Evolutionary conservation across 2,797 vertebrate species (phyloP).

Genomic region (Muscicapa striata): DNA sequence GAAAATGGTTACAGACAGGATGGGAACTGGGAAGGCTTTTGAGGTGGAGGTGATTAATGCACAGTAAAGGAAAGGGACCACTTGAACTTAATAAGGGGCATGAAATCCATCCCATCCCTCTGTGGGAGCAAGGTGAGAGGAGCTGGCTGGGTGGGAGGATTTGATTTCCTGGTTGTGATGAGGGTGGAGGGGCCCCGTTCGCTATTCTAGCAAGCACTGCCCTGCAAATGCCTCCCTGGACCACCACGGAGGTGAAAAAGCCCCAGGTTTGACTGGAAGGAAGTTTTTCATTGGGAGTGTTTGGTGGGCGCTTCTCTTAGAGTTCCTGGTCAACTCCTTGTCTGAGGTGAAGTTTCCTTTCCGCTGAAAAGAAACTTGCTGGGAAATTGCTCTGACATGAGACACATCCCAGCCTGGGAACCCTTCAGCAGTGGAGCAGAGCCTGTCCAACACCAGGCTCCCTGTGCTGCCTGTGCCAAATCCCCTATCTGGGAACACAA

Average conservation of each 20-base stretch:
- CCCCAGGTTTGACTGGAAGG: not conserved
- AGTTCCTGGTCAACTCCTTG: not conserved
- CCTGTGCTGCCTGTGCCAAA: constrained; percentile 16
- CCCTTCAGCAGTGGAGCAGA: not conserved
- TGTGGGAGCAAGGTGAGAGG: not conserved
- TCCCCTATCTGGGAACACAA: constrained; percentile 61
- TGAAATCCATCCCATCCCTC: not conserved
- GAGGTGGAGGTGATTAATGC: not conserved
- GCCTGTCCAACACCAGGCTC: constrained; percentile 19
- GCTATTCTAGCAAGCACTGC: not conserved
- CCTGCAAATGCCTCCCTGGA: not conserved
- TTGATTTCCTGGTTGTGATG: not conserved
- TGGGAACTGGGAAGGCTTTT: rapidly evolving
- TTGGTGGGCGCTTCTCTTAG: not conserved
- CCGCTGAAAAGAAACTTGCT: not conserved
- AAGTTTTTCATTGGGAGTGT: not conserved
- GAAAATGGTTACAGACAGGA: rapidly evolving
- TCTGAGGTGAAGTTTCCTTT: not conserved
- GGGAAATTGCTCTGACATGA: not conserved
- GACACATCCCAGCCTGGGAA: constrained; percentile 31
- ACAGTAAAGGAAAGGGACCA: not conserved
- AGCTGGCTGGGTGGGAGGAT: not conserved
- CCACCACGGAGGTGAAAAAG: not conserved
- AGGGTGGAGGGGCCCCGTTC: not conserved
- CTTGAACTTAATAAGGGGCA: not conserved